These are phyloP conservation scores for Acromyrmex heyeri DNA, from an alignment of 1,140 invertebrate genomes.

Conservation along the genomic window DNA sequence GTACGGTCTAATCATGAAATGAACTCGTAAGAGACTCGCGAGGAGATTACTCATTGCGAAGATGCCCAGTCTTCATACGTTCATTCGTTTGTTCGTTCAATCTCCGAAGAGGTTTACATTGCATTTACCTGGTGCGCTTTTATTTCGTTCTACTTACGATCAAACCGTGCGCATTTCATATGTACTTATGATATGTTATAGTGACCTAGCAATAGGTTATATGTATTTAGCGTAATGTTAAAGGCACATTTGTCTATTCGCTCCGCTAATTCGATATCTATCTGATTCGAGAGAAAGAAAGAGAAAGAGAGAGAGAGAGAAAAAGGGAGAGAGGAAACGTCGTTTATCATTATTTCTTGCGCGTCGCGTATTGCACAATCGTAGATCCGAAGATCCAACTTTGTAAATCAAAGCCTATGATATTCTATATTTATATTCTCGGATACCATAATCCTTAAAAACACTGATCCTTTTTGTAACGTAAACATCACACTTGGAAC, in stretches of 20 bases:
- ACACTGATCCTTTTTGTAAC: too few relatives aligned
- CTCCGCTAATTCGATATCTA: constrained; percentile 29
- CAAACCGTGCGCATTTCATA: constrained; percentile 85
- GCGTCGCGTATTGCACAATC: constrained; percentile 6
- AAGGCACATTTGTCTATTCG: constrained; percentile 37
- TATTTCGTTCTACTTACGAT: constrained; percentile 87
- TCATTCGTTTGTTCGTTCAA: constrained; percentile 86
- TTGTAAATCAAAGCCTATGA: neutral
- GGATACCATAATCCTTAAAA: neutral
- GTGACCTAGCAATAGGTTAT: constrained; percentile 68
- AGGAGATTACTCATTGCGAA: constrained; percentile 85
- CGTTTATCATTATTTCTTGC: neutral
- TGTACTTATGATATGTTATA: constrained; percentile 65
- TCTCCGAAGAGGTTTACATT: constrained; percentile 86
- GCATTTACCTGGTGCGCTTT: constrained; percentile 90
- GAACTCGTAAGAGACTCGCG: constrained; percentile 86
- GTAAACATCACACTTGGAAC: too few relatives aligned
- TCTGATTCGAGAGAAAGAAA: neutral
- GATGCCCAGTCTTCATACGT: constrained; percentile 86
- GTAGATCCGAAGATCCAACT: constrained; percentile 22
- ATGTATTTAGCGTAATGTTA: constrained; percentile 68
- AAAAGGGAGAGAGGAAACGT: neutral
- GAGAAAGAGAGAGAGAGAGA: neutral
- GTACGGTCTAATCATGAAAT: constrained; percentile 85
- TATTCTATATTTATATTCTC: neutral